phyloP scores from a whole-genome alignment of 2,113 vertebrate genomes.

The Zosterops hypoxanthus region DNA sequence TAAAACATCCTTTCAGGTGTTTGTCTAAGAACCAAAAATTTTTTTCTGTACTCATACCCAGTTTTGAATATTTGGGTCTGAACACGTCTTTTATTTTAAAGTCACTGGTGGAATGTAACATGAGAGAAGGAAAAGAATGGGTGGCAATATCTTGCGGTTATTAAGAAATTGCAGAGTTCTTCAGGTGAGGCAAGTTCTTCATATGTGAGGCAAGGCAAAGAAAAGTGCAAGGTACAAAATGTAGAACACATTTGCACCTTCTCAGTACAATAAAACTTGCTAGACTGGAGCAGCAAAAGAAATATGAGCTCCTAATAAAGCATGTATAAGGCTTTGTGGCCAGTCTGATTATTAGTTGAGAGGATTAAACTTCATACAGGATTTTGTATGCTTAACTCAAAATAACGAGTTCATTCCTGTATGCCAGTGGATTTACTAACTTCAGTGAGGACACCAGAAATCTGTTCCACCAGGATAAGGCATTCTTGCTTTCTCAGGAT shows the following conservation, averaged over 20 bases:
- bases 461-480: not conserved
- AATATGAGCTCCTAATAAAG: not conserved
- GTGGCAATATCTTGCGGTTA: not conserved
- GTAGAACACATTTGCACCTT: not conserved
- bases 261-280: not conserved
- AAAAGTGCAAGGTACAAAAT: not conserved
- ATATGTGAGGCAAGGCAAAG: not conserved
- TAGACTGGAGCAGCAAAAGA: not conserved
- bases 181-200: not conserved
- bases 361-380: not conserved
- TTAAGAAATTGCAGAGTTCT: not conserved
- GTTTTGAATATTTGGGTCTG: not conserved
- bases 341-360: not conserved
- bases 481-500: not conserved
- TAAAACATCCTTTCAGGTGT: not conserved
- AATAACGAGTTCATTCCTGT: not conserved
- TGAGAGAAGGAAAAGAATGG: not conserved
- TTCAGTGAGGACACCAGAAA: not conserved
- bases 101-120: not conserved
- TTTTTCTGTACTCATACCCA: not conserved
- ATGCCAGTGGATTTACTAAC: not conserved
- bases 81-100: not conserved
- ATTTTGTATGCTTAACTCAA: not conserved
- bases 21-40: accelerated
- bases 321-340: not conserved